Evolutionary conservation across 1,140 invertebrate species (phyloP), one percentile per base, ranked within the genome.

Genomic region (Oedothorax gibbosus): DNA sequence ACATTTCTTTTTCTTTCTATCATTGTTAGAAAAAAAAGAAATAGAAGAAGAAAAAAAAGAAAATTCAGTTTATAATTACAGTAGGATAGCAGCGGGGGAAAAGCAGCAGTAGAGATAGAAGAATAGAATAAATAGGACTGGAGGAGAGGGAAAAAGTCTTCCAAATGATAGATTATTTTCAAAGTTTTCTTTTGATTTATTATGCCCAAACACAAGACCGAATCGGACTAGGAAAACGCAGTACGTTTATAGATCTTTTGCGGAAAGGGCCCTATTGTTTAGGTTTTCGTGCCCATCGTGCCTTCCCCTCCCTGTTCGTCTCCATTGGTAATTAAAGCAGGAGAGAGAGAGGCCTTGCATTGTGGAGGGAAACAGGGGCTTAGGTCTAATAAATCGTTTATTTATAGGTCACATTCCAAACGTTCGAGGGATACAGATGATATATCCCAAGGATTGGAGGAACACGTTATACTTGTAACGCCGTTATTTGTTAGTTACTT

Each of bases 151-250:
- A 64, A 68, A 85, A 85, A 49, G 51, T 85, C 73, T 85, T 71
- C 56, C 83, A 85, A 84, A 78, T 85, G 83, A 85, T 85, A 85
- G 75, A 85, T 85, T 85, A 85, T 85, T 85, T 85, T 85, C 62
- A 64, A 85, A 85, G 73, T 85, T 85, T 85, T 85, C 83, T 85
- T 35, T 85, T 85, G 83, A 85, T 85, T 85, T 85, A 85, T 85
- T 85, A 65, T 78, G 75, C 73, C 75, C 62, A 78, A 85, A 85
- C 56, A 78, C 65, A 85, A 85, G 83, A 60, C 62, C 62, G 56
- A 84, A 84, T 82, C 80, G 69, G 53, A 82, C 68, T 73, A 54
- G 81, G 71, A 50, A 84, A 73, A 18, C 65, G 60, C 56, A n/a
- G 68, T 65, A 73, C 60, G 82, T 65, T 84, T 85, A 85, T 77